Base-by-base conservation (phyloP, 2,797 vertebrate species). In the Urophycis tenuis region DNA sequence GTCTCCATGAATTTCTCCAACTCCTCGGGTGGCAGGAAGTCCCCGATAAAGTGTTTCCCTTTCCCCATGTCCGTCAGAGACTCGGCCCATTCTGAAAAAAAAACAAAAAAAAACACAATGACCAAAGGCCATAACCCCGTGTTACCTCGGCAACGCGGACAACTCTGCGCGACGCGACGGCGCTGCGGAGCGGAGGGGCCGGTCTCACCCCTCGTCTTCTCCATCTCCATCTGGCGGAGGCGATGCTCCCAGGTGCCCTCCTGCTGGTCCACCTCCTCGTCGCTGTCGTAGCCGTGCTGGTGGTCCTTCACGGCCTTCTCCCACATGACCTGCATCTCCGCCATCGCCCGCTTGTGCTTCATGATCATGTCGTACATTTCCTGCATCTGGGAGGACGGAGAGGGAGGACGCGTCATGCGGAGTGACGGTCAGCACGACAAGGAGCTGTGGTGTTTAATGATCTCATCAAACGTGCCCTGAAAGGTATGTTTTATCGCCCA, bases 1-100 rank as follows among this genome's bases (percentile, higher is more conserved):
- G 98, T 99, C 90, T 99, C 98, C 98, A 99, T 99, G 88, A 99
- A 99, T 73, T 97, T 99, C 5, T 99, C 98, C 88, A 99, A 92
- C 88, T 99, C 98, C 0, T 99, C 97, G 0, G 97, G 97, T 0
- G 98, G 98, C 60, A 99, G 93, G 80, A 99, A 99, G 83, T 99
- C 97, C 0, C 98, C 98, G 0, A 99, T 99, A 89, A 99, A 99
- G 85, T 99, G 97, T 78, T 99, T 99, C 11, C 98, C 98, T 83
- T 97, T 94, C 7, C 96, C 97, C 98, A 99, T 98, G 86, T 99
- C 96, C 0, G 98, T 99, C 87, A 99, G 92, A 88, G 97, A 96
- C 87, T 99, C 97, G 0, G 98, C 97, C 98, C 98, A 99, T 82
- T 99, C 98, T 99, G 93, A 4, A 71, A 80, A 81, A 64, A 30